Evolutionary conservation across 2,888 invertebrate species (phyloP).

Genomic region (Hirtodrosophila cameraria): DNA sequence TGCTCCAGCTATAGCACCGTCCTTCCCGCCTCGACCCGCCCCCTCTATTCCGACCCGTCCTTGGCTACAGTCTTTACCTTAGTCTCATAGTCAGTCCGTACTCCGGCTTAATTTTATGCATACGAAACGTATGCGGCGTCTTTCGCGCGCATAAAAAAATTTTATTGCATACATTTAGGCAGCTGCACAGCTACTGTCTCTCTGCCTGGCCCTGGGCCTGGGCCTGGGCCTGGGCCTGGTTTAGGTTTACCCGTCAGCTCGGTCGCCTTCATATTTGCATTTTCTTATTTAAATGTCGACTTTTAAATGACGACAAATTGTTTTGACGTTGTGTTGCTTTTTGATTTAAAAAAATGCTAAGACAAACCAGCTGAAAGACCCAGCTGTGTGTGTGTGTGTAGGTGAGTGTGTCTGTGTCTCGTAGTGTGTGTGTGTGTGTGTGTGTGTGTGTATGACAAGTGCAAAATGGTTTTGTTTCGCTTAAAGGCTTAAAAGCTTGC

Average conservation of each 20-base stretch:
- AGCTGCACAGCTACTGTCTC: constrained; percentile 43
- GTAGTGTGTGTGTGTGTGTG: background rate
- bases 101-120: constrained; percentile 72
- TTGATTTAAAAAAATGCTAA: constrained; percentile 67
- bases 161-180: constrained; percentile 78
- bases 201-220: constrained; percentile 9
- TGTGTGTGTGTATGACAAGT: constrained; percentile 41
- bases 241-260: constrained; percentile 10
- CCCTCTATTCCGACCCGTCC: background rate
- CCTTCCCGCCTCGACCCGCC: background rate
- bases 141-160: constrained; percentile 70
- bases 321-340: constrained; percentile 79
- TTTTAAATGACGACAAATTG: constrained; percentile 80
- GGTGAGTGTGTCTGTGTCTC: constrained; percentile 2
- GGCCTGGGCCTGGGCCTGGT: constrained; percentile 4
- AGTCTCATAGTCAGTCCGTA: constrained; percentile 32
- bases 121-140: constrained; percentile 72
- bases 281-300: constrained; percentile 79
- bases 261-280: constrained; percentile 71
- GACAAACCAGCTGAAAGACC: constrained; percentile 61
- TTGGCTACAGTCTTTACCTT: background rate
- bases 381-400: constrained; percentile 13
- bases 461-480: constrained; percentile 65
- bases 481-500: constrained; percentile 70
- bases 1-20: constrained; percentile 2